These are phyloP conservation scores for Taphrorychus bicolor DNA, from an alignment of 2,888 invertebrate genomes.

Conservation along the genomic window DNA sequence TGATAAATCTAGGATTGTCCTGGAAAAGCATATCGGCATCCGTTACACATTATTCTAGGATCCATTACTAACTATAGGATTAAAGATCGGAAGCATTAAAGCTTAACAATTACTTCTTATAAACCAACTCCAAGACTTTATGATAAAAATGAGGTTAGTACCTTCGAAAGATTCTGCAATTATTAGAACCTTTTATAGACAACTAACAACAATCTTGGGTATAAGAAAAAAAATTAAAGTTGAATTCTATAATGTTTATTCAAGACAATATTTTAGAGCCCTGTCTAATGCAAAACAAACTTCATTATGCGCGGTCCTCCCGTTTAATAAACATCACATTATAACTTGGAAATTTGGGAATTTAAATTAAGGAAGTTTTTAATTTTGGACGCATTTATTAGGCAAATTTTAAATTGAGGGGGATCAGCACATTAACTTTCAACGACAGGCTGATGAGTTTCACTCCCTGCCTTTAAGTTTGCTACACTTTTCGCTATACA, in stretches of 20 bases:
- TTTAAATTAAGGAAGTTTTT: slow-evolving; percentile 11
- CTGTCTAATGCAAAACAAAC: not conserved
- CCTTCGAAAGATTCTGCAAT: too few relatives aligned
- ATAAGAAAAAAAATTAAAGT: not conserved
- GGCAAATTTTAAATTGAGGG: slow-evolving; percentile 10
- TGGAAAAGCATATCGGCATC: too few relatives aligned
- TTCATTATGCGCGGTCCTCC: slow-evolving; percentile 1
- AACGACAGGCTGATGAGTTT: slow-evolving; percentile 7
- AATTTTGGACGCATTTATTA: slow-evolving; percentile 12
- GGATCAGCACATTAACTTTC: slow-evolving; percentile 12
- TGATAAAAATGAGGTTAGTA: too few relatives aligned
- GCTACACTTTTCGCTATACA: not conserved
- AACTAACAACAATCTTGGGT: not conserved
- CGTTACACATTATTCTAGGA: too few relatives aligned
- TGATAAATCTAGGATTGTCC: too few relatives aligned
- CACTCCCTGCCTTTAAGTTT: not conserved
- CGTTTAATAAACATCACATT: slow-evolving; percentile 7
- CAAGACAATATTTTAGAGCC: not conserved
- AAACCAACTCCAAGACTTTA: too few relatives aligned
- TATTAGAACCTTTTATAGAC: too few relatives aligned
- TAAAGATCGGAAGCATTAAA: too few relatives aligned
- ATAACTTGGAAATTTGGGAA: slow-evolving; percentile 8
- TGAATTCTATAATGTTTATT: not conserved
- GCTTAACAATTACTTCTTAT: too few relatives aligned
- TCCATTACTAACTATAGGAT: too few relatives aligned